Conservation (phyloP, 2,113 vertebrate species). For the Emydura subglobosa region DNA sequence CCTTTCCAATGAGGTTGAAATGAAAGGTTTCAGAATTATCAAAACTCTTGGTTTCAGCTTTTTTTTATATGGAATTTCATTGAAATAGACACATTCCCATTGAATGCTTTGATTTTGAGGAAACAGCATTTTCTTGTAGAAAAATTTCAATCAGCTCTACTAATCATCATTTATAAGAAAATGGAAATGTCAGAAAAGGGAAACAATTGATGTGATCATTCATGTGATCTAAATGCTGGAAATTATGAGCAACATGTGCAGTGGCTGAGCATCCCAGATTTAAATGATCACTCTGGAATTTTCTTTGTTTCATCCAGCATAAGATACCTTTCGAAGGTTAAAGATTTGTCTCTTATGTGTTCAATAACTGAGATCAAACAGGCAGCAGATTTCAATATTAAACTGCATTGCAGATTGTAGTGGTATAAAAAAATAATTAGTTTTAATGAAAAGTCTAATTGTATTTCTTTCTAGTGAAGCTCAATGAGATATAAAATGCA, state of each 20-base stretch:
- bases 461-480: background rate
- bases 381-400: background rate
- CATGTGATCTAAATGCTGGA: slow-evolving; percentile 17
- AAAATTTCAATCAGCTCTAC: background rate
- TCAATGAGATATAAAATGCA: background rate
- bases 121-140: background rate
- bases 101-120: too few relatives aligned
- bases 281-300: background rate
- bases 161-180: slow-evolving; percentile 17
- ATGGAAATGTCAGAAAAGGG: slow-evolving; percentile 42
- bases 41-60: too few relatives aligned
- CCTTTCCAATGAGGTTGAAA: background rate
- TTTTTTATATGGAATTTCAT: too few relatives aligned
- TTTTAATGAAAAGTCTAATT: background rate
- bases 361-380: background rate
- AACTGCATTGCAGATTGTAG: slow-evolving; percentile 15
- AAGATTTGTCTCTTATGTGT: background rate
- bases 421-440: background rate
- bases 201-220: slow-evolving; percentile 17
- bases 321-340: background rate
- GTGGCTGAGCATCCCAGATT: background rate
- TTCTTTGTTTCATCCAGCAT: slow-evolving; percentile 32
- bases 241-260: background rate
- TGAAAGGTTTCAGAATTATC: too few relatives aligned
- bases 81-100: too few relatives aligned